Percentiles rank a stretch among this genome's conserved stretches.
These are phyloP conservation scores for Ictalurus punctatus DNA, from an alignment of 2,113 vertebrate genomes.

Conservation along the genomic window DNA sequence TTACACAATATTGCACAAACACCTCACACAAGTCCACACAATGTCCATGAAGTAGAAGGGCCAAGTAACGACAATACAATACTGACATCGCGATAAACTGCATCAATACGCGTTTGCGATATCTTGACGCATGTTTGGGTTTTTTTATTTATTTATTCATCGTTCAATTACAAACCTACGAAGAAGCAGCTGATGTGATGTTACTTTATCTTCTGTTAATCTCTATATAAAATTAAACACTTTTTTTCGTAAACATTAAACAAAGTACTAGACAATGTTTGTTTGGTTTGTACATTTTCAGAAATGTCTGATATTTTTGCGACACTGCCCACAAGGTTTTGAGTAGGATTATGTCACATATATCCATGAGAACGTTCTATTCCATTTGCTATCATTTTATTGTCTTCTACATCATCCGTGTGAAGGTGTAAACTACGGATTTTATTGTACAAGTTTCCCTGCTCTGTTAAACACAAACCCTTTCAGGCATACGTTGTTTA, in stretches of 20 bases:
- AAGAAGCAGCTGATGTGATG: not conserved
- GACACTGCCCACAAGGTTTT: not conserved
- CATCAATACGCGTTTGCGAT: not conserved
- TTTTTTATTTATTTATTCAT: not conserved
- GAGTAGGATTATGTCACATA: not conserved
- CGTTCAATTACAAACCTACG: not conserved
- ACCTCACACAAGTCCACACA: not conserved
- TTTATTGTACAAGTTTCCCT: not conserved
- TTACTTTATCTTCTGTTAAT: not conserved
- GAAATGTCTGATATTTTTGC: not conserved
- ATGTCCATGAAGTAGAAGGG: not conserved
- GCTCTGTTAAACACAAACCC: not conserved
- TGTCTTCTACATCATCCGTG: not conserved
- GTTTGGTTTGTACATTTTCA: not conserved
- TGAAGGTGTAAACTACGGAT: not conserved
- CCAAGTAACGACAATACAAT: not conserved
- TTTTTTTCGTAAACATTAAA: no score
- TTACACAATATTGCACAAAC: not conserved
- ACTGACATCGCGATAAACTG: not conserved
- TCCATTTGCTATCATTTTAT: not conserved
- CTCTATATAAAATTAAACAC: no score
- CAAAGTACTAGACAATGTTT: not conserved
- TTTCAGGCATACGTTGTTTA: not conserved
- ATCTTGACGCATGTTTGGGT: not conserved
- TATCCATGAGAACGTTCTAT: not conserved